Evolutionary conservation across 2,113 vertebrate species (phyloP).

Genomic region (Microtus ochrogaster): DNA sequence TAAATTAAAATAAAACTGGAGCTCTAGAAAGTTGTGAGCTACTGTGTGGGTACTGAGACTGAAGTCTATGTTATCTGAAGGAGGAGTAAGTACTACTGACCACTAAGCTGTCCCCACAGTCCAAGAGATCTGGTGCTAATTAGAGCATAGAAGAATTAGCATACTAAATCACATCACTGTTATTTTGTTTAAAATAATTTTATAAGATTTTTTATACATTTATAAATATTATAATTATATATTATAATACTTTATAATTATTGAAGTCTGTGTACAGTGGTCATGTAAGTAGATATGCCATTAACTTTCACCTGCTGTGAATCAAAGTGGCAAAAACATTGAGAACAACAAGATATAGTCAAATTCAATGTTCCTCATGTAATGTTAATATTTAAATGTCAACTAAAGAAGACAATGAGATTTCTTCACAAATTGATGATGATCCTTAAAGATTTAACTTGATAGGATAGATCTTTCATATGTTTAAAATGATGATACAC

Average conservation of each 20-base stretch:
- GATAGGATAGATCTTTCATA: neutral
- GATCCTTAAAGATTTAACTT: conserved; percentile 24
- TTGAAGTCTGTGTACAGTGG: neutral
- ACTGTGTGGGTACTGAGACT: neutral
- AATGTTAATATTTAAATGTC: conserved; percentile 57
- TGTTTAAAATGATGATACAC: neutral
- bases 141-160: neutral
- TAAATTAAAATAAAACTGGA: neutral
- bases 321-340: conserved; percentile 47
- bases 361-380: conserved; percentile 75
- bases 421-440: conserved; percentile 49
- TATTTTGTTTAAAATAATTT: conserved; percentile 22
- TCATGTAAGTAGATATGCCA: conserved; percentile 53
- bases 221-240: neutral
- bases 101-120: neutral
- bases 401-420: conserved; percentile 62
- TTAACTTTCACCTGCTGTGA: conserved; percentile 58
- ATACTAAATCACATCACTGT: neutral
- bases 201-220: neutral
- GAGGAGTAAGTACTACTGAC: neutral
- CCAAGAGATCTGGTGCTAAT: neutral
- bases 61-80: too few relatives aligned
- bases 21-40: neutral
- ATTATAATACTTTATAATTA: neutral
- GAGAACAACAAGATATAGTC: conserved; percentile 62